phyloP scores from a whole-genome alignment of 1,140 invertebrate species.

The Leptonema lineaticorne region DNA sequence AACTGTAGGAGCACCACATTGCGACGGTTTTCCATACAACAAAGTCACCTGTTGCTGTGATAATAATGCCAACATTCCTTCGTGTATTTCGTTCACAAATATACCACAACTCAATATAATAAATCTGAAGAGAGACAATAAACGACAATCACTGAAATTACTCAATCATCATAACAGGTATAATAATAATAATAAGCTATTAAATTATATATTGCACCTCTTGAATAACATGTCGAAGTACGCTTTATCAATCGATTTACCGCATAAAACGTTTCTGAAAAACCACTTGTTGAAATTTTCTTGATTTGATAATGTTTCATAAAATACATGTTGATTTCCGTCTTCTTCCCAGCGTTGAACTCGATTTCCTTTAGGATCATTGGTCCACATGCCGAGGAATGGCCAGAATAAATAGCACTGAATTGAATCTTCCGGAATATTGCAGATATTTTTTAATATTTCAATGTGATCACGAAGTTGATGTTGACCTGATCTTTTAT shows the following conservation, averaged over 20 bases:
- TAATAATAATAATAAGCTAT: neutral
- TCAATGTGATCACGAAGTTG: conserved; percentile 48
- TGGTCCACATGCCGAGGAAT: conserved; percentile 44
- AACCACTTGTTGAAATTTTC: conserved; percentile 46
- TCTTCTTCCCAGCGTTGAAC: conserved; percentile 46
- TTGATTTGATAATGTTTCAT: conserved; percentile 43
- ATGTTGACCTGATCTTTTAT: conserved; percentile 48
- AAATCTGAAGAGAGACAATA: conserved; percentile 42
- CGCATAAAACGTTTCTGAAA: conserved; percentile 37
- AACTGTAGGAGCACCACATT: conserved; percentile 41
- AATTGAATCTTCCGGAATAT: conserved; percentile 36
- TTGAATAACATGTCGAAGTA: conserved; percentile 38
- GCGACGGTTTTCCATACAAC: conserved; percentile 40
- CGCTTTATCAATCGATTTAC: conserved; percentile 34
- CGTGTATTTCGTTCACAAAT: conserved; percentile 48
- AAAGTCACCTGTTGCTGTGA: conserved; percentile 47
- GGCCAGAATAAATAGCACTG: conserved; percentile 47
- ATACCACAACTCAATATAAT: conserved; percentile 48
- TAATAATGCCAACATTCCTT: conserved; percentile 45
- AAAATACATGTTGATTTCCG: conserved; percentile 44
- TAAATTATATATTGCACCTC: conserved; percentile 31
- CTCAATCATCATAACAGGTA: neutral
- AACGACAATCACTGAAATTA: neutral
- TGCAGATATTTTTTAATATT: conserved; percentile 40
- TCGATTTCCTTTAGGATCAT: conserved; percentile 43